Evolutionary conservation across 2,888 invertebrate species (phyloP), one percentile per base, ranked within the genome.

Genomic region (Hirudinaria manillensis): DNA sequence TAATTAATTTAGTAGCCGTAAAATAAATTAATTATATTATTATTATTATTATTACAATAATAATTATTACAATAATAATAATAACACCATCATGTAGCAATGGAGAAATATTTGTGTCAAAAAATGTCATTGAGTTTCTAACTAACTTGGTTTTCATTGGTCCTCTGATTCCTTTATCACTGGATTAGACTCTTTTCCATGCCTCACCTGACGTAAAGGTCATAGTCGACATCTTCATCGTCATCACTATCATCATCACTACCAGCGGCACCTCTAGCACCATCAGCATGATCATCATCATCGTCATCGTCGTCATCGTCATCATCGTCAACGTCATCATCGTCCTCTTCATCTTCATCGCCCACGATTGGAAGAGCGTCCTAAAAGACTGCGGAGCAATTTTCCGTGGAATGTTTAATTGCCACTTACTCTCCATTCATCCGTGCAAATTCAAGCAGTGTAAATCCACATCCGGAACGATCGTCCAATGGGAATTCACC

Each of bases 221-320:
- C 56, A 56, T 56, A 3, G 13, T 56, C 56, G 13, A 7, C 56
- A 56, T 61, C 61, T 21, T 61, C 61, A 61, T 61, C 61, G n/a
- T 61, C 61, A 61, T n/a, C 61, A 29, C 10, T n/a, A n/a, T 61
- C 61, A 10, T 61, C 61, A 10, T 61, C 24, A n/a, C n/a, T n/a
- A 10, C n/a, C 61, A n/a, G 13, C 61, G 61, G 13, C 61, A 16
- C n/a, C 61, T 7, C n/a, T n/a, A 70, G 19, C 70, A 21, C 24
- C 70, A 55, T 72, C 55, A 55, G 27, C 72, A 65, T 65, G 3
- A 73, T 73, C 70, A 70, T 70, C 70, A 70, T 70, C 51, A 34
- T 34, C 70, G 3, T 70, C 45, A 34, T 70, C 70, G 32, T 38
- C 66, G 29, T 66, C 61, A 27, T 61, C 61, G n/a, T 61, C 6